Base-by-base conservation (phyloP, 2,113 vertebrate species). In the Thamnophis sirtalis region DNA sequence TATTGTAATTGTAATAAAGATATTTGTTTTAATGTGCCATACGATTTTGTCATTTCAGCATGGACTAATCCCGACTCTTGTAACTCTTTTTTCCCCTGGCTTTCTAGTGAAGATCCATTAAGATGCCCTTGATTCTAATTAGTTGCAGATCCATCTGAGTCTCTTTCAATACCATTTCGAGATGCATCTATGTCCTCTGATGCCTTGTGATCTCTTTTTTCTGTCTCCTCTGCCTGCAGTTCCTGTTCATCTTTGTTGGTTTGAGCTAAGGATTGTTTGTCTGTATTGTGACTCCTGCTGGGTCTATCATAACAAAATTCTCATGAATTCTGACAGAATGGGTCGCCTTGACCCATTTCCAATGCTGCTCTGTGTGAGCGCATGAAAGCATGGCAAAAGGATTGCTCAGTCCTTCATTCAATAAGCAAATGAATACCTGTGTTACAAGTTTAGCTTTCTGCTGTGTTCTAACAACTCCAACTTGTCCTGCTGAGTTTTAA, bases 321-420 rank as follows among this genome's bases (percentile, higher is more conserved):
- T 86, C 80, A 91, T 86, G 26, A 56, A 60, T 91, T 91, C n/a
- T 68, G 85, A 87, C 91, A 91, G 91, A 68, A 54, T 17, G 58
- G 58, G 28, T 73, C 13, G 15, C 90, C 58, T 54, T 19, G 19
- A 91, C 85, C 49, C 13, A 91, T 33, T 87, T 91, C 86, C 28
- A 9, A 54, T 11, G 6, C n/a, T 86, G 53, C 21, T 58, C 85
- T 43, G 6, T 1, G 33, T 91, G 56, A 22, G n/a, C 6, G 17
- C 50, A 48, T 87, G 53, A 90, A 58, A 56, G 90, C 10, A 5
- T 28, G 9, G 55, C 17, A 89, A 56, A 84, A 58, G 38, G 63
- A 91, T 91, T 73, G 68, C 68, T 73, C 60, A 80, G 91, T 5
- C 91, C 11, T 54, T 88, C 86, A 13, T 68, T 73, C 86, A 88